Base-by-base conservation (phyloP, 2,113 vertebrate genomes). In the Australoheros scitulus region DNA sequence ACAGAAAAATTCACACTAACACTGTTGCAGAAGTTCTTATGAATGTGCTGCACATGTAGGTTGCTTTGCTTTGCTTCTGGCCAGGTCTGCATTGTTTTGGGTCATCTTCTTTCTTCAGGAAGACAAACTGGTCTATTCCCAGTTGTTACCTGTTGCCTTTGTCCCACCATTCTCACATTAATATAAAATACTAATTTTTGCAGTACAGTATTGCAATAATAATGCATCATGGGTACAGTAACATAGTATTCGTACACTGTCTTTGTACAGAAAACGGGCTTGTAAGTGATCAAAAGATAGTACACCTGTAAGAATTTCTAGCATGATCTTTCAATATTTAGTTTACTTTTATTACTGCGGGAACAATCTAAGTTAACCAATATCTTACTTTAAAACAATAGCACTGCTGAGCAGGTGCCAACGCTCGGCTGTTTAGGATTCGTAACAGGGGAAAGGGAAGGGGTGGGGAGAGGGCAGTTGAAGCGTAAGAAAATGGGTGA, bases 31-130 rank as follows among this genome's bases (percentile, higher is more conserved):
- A 70, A 41, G 43, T 50, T 70, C 24, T 18, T 55, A 26, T 55
- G 47, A 72, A 55, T n/a, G 50, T 55, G 68, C 47, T 72, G 68
- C 68, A 72, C 47, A 72, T 32, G 43, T 72, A 72, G 24, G 43
- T 32, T 52, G 50, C 24, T 32, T 26, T 72, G 18, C 43, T 52
- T 52, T 52, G 24, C 65, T 52, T 72, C 65, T 72, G 24, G 65
- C 65, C 68, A 72, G 26, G 26, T 72, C 26, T 11, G 52, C 32
- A 20, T 6, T 32, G 43, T 72, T 72, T 52, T 72, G 47, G 41
- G 65, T 70, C 41, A 20, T 52, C 52, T 72, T 52, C 65, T 72
- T 72, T 72, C 43, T 72, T 32, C 32, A 72, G 65, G 52, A 52
- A 52, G 43, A 72, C 43, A 72, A 72, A 72, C 24, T 55, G 55